Evolutionary conservation across 1,140 invertebrate genomes (phyloP), one percentile per base, ranked within the genome.

Genomic region (Melitaea cinxia): DNA sequence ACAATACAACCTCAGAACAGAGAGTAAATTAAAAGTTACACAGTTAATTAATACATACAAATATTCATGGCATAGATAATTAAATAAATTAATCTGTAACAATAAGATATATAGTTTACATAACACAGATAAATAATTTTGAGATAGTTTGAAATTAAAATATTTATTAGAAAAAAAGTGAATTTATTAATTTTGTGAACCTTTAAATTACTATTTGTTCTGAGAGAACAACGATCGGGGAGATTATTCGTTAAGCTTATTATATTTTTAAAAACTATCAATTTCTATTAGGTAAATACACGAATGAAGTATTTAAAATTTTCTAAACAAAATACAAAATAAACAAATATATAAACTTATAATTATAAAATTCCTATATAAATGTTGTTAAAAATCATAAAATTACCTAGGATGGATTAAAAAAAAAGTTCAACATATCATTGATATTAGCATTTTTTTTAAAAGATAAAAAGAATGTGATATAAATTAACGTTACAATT

Each of bases 1-100:
- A 81, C 77, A 65, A 82, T 80, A 82, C 74, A 81, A 73, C 75
- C 56, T 47, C 17, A 58, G 56, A 58, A 58, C 56, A 28, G 39
- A 47, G 24, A 58, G 56, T 28, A 17, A 52, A 9, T 47, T 47
- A 47, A 4, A 47, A 47, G 23, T 23, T 7, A 19, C 3, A 47
- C 12, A 19, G n/a, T n/a, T 23, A 21, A 12, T 35, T 15, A 23
- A 0, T 4, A 21, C 1, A 2, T n/a, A 21, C 23, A 23, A 23
- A 14, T 39, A 15, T n/a, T 15, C 15, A 39, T 39, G 15, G 14
- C 33, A 15, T 6, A 14, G 14, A 12, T 2, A 33, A 3, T 33
- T 33, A 2, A 2, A 9, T 33, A 3, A 2, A 5, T 33, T 33
- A 33, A 33, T 1, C 30, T 33, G 39, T 15, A 5, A 2, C 15